phyloP scores from a whole-genome alignment of 2,797 vertebrate genomes.

The Sebastes nivosus region DNA sequence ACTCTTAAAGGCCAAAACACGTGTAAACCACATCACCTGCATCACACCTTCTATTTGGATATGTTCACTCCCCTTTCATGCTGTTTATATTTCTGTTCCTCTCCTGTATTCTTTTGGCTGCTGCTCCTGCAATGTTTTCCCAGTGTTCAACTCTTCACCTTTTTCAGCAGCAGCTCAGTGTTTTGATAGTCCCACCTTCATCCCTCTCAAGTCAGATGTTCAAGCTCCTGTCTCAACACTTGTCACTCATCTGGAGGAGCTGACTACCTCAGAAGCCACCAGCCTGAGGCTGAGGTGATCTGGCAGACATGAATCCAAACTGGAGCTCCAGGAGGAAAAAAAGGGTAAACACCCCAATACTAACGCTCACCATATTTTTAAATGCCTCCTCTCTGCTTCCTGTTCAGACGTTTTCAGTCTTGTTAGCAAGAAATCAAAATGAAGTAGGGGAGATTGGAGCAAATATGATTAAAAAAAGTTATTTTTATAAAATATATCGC shows the following conservation, averaged over 20 bases:
- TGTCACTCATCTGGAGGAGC: constrained; percentile 3
- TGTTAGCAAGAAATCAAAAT: neutral
- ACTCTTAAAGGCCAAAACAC: neutral
- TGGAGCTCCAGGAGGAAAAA: neutral
- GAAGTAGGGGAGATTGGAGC: no score
- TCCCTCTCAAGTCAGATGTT: neutral
- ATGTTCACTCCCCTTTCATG: neutral
- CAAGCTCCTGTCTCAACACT: neutral
- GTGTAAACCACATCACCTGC: neutral
- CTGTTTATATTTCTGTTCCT: neutral
- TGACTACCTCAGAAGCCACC: neutral
- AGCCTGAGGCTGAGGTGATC: neutral
- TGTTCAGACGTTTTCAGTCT: neutral
- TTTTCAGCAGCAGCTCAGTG: neutral
- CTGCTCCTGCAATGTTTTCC: neutral
- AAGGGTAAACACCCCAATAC: neutral
- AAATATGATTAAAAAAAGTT: no score
- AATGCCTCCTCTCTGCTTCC: neutral
- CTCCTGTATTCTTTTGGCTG: neutral
- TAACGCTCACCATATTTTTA: neutral
- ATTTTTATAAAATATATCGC: no score
- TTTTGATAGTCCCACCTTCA: neutral
- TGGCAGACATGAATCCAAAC: neutral
- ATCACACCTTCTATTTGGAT: neutral
- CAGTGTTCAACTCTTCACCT: constrained; percentile 8